Evolutionary conservation across 2,113 vertebrate genomes (phyloP).

Genomic region (Eptesicus fuscus): DNA sequence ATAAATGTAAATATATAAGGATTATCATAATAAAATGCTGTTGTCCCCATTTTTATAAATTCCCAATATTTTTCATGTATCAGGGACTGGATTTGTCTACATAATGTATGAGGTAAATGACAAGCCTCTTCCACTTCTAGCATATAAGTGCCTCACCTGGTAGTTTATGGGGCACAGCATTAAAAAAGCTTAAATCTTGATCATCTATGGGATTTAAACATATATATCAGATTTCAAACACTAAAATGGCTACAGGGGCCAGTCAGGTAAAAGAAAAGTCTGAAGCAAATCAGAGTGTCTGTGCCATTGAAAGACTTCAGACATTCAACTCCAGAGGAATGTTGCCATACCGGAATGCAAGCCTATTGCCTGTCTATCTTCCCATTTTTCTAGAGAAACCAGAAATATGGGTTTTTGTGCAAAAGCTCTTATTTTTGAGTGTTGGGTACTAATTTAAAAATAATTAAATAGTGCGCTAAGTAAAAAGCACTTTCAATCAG

Average conservation of each 20-base stretch:
- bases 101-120: background rate
- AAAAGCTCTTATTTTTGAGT: background rate
- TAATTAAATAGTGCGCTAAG: background rate
- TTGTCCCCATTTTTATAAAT: background rate
- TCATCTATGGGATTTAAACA: background rate
- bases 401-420: background rate
- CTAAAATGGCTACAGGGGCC: background rate
- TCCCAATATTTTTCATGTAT: background rate
- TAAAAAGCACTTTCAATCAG: background rate
- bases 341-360: background rate
- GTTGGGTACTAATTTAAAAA: background rate
- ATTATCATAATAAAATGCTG: background rate
- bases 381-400: background rate
- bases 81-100: background rate
- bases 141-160: background rate
- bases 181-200: background rate
- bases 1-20: background rate
- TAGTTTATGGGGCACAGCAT: background rate
- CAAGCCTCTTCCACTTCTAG: background rate
- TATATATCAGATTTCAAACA: background rate
- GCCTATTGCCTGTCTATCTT: background rate
- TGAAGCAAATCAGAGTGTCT: background rate
- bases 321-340: too few species aligned
- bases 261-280: background rate
- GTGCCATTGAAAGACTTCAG: background rate